These are phyloP conservation scores for Nycticorax nycticorax DNA, from an alignment of 2,113 vertebrate species.

Conservation along the genomic window DNA sequence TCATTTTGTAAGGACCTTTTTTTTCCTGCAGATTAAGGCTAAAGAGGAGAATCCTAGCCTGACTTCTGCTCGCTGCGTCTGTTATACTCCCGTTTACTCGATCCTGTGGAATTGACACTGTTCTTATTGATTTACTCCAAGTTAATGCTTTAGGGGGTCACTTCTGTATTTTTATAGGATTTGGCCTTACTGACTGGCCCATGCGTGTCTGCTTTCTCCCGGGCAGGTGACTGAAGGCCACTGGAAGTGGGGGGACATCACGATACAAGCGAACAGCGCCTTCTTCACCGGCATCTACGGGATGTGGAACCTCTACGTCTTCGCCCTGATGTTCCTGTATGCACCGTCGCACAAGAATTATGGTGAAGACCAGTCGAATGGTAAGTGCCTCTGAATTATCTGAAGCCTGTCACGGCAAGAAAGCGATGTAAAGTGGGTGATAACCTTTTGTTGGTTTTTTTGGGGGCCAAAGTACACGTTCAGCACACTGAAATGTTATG, in stretches of 20 bases:
- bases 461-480: background rate
- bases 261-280: constrained; percentile 91
- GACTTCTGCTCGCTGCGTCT: background rate
- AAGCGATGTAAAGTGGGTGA: rapidly evolving
- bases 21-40: background rate
- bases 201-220: background rate
- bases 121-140: background rate
- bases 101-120: rapidly evolving
- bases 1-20: background rate
- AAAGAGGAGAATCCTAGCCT: background rate
- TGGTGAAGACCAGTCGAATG: constrained; percentile 88
- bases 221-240: constrained; percentile 93
- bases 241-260: constrained; percentile 93
- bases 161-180: background rate
- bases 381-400: constrained; percentile 34
- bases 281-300: constrained; percentile 98
- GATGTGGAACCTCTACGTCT: constrained; percentile 99
- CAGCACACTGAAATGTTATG: too few relatives aligned
- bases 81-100: background rate
- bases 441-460: too few relatives aligned
- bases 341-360: constrained; percentile 97
- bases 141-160: background rate
- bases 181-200: background rate
- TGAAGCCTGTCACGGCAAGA: background rate
- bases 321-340: constrained; percentile 97